Percentiles rank a stretch among this genome's conserved stretches.
Conservation (phyloP, 2,888 invertebrate genomes). For the Meteorus cinctellus region DNA sequence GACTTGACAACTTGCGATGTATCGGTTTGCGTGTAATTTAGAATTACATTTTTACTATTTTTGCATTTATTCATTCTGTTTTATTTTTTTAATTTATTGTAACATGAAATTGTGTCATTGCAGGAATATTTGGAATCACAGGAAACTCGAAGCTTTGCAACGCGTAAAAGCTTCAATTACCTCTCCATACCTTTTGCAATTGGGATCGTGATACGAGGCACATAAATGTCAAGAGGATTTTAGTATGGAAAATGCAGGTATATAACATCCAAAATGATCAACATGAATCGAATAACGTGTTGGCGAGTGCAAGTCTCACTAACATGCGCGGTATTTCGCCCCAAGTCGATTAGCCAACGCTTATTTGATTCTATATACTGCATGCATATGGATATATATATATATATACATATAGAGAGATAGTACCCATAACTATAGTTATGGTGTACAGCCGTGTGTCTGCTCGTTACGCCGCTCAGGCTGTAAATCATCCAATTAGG, state of each 20-base stretch:
- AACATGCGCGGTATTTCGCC: slow-evolving; percentile 17
- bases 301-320: not conserved
- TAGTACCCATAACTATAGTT: not conserved
- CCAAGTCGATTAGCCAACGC: slow-evolving; percentile 32
- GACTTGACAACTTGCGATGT: not conserved
- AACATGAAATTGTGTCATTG: too few relatives aligned
- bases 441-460: slow-evolving; percentile 5
- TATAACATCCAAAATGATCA: slow-evolving; percentile 30
- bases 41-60: not conserved
- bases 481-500: slow-evolving; percentile 57
- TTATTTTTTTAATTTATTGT: not conserved
- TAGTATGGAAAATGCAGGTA: slow-evolving; percentile 2
- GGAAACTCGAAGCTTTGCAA: too few relatives aligned
- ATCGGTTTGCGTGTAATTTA: not conserved
- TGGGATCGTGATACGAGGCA: not conserved
- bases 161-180: too few relatives aligned
- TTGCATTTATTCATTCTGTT: not conserved
- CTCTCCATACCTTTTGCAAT: not conserved
- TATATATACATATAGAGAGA: too few relatives aligned
- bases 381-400: slow-evolving; percentile 5
- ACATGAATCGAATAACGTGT: slow-evolving; percentile 35
- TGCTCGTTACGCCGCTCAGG: slow-evolving; percentile 43
- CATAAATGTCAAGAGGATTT: slow-evolving; percentile 12
- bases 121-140: too few relatives aligned
- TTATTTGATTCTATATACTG: slow-evolving; percentile 22